A percentile compares a stretch with the other conserved stretches of the same genome.
These are phyloP conservation scores for Corythornis cristatus DNA, from an alignment of 2,113 vertebrate genomes.

Conservation along the genomic window DNA sequence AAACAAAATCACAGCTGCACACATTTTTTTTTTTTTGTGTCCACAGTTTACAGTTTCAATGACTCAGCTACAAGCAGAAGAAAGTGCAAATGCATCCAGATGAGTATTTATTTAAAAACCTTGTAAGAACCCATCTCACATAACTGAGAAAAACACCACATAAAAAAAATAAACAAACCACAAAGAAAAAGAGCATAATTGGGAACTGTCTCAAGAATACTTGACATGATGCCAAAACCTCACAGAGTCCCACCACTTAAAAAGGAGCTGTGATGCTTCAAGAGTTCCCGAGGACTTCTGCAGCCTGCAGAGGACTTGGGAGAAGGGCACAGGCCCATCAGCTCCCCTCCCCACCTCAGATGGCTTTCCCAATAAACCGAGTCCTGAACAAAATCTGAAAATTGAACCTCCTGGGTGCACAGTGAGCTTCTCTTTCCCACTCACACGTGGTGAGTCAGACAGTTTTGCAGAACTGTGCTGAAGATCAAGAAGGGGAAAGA, in stretches of 20 bases:
- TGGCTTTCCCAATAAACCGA: background rate
- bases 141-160: background rate
- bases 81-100: background rate
- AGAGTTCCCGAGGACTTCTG: background rate
- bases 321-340: background rate
- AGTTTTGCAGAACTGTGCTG: background rate
- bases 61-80: background rate
- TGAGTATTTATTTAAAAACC: background rate
- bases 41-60: background rate
- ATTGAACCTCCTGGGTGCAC: background rate
- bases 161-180: background rate
- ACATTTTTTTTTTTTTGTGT: background rate
- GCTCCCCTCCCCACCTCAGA: background rate
- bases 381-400: background rate
- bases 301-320: accelerated
- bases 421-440: background rate
- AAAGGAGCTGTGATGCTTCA: background rate
- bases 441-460: background rate
- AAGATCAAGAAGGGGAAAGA: background rate
- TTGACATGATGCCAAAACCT: background rate
- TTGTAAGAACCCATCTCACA: background rate
- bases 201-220: background rate
- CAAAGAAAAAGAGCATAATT: background rate
- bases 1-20: background rate
- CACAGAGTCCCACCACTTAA: background rate